A percentile compares a stretch with the other conserved stretches of the same genome.
phyloP scores from a whole-genome alignment of 2,113 vertebrate genomes.

The Oreochromis spilurus region DNA sequence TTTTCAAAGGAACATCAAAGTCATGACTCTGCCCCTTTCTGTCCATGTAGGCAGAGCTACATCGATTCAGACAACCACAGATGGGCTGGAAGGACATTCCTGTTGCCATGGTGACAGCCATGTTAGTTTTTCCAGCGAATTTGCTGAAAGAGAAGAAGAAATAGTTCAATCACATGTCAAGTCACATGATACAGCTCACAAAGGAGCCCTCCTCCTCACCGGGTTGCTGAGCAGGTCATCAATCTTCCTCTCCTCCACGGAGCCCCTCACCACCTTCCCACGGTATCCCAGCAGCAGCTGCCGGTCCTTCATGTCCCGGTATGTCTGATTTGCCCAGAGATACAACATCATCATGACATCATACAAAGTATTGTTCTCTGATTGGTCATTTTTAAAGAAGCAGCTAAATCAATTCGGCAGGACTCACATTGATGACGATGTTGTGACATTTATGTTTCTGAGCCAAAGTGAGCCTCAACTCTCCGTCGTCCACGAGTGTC shows the following conservation, averaged over 20 bases:
- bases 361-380: background rate
- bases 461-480: slow-evolving; percentile 81
- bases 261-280: slow-evolving; percentile 82
- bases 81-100: background rate
- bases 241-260: slow-evolving; percentile 84
- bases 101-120: background rate
- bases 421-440: slow-evolving; percentile 86
- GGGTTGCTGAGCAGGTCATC: slow-evolving; percentile 79
- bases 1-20: background rate
- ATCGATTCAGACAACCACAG: background rate
- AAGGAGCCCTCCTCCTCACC: slow-evolving; percentile 64
- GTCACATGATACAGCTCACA: background rate
- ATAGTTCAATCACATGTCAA: background rate
- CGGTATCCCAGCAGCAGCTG: slow-evolving; percentile 83
- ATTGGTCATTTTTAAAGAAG: background rate
- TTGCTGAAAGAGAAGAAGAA: slow-evolving; percentile 76
- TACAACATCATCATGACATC: background rate
- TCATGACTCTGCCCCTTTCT: background rate
- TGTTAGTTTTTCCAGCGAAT: slow-evolving; percentile 90
- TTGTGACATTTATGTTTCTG: slow-evolving; percentile 93
- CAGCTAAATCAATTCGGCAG: background rate
- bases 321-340: slow-evolving; percentile 73
- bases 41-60: background rate
- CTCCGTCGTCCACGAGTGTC: slow-evolving; percentile 83
- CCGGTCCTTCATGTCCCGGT: slow-evolving; percentile 88